A percentile compares a stretch with the other conserved stretches of the same genome.
Evolutionary conservation across 2,888 invertebrate genomes (phyloP).

Genomic region (Ichneumon xanthorius): DNA sequence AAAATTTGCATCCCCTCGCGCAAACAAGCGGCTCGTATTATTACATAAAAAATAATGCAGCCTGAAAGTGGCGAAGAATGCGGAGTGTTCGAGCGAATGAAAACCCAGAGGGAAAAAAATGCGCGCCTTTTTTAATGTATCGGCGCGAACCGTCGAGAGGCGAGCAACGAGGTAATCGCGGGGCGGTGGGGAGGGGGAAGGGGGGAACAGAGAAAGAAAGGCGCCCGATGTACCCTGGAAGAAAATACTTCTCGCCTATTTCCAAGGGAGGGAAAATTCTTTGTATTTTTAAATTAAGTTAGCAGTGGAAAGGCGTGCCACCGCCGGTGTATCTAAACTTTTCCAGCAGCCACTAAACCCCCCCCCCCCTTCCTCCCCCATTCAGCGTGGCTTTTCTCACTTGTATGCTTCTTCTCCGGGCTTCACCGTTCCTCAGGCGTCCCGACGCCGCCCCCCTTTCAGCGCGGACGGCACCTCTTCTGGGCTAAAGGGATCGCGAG

Average conservation of each 20-base stretch:
- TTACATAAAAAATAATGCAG: background rate
- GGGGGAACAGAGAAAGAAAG: background rate
- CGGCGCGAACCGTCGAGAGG: slow-evolving; percentile 23
- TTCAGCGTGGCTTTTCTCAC: slow-evolving; percentile 54
- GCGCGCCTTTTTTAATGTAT: slow-evolving; percentile 34
- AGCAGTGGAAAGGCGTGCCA: slow-evolving; percentile 61
- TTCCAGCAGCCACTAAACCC: slow-evolving; percentile 28
- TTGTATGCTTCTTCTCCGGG: slow-evolving; percentile 23
- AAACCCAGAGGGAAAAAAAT: slow-evolving; percentile 18
- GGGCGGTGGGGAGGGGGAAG: no score
- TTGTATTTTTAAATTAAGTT: slow-evolving; percentile 78
- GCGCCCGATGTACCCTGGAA: slow-evolving; percentile 13
- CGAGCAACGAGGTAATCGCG: slow-evolving; percentile 7
- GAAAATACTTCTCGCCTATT: slow-evolving; percentile 74
- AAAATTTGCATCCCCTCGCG: no score
- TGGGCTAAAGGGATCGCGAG: background rate
- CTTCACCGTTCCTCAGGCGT: slow-evolving; percentile 36
- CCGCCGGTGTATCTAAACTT: slow-evolving; percentile 47
- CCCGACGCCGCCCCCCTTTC: slow-evolving; percentile 27
- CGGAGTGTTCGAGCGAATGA: slow-evolving; percentile 2
- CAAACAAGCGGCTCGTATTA: background rate
- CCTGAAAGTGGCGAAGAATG: background rate
- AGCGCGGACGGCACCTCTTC: slow-evolving; percentile 11
- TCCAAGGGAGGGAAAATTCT: slow-evolving; percentile 71
- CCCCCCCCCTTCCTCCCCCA: background rate